A percentile compares a stretch with the other conserved stretches of the same genome.
These are phyloP conservation scores for Bilobella aurantiaca DNA, from an alignment of 1,140 invertebrate species.

Conservation along the genomic window DNA sequence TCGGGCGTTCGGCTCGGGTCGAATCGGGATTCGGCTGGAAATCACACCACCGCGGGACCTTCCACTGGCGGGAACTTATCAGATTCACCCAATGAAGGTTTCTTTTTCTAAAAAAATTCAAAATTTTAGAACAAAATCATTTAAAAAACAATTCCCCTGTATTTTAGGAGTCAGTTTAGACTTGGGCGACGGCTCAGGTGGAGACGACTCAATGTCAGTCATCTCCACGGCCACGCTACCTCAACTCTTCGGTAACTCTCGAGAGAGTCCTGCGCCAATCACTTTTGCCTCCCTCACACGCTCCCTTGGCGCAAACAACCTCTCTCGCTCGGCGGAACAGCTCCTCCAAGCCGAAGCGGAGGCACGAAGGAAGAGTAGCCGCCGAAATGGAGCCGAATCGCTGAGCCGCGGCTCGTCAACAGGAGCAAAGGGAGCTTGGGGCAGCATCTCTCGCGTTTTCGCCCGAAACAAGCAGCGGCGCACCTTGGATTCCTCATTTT, in stretches of 20 bases:
- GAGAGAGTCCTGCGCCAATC: conserved; percentile 33
- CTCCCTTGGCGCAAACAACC: conserved; percentile 57
- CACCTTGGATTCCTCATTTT: conserved; percentile 38
- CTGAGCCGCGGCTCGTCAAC: conserved; percentile 32
- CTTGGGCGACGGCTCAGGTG: conserved; percentile 49
- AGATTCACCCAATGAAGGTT: conserved; percentile 64
- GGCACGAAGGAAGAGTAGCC: conserved; percentile 39
- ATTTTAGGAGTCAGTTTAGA: conserved; percentile 48
- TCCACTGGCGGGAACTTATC: conserved; percentile 60
- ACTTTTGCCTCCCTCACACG: conserved; percentile 51
- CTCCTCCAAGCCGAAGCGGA: conserved; percentile 47
- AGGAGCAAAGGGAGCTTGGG: conserved; percentile 49
- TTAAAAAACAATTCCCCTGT: conserved; percentile 4
- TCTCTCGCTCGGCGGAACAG: conserved; percentile 69
- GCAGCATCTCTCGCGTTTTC: conserved; percentile 73
- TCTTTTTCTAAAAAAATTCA: conserved; percentile 29
- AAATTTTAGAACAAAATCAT: background rate
- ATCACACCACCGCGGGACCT: conserved; percentile 43
- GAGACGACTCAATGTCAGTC: conserved; percentile 61
- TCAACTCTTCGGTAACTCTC: conserved; percentile 41
- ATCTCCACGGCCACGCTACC: conserved; percentile 59
- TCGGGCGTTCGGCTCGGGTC: conserved; percentile 70
- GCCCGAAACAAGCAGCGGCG: conserved; percentile 70
- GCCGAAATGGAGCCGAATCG: conserved; percentile 21
- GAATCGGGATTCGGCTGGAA: conserved; percentile 56